Evolutionary conservation across 2,888 invertebrate genomes (phyloP), one percentile per base, ranked within the genome.

Genomic region (Diarsia brunnea): DNA sequence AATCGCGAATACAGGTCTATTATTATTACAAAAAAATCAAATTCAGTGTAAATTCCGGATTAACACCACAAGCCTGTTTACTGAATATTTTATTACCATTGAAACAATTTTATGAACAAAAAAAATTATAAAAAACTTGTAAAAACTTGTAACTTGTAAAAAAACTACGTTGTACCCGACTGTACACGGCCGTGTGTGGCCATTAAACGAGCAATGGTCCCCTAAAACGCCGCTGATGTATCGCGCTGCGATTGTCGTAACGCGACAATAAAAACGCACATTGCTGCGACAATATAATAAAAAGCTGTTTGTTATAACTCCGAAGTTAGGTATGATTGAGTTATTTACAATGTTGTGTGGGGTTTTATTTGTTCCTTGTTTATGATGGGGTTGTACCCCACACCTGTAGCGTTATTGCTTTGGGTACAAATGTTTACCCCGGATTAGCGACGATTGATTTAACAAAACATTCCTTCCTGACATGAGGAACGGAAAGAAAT

Each of bases 181-280:
- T 82, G 84, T 88, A 87, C 87, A 83, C 87, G 85, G 84, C 85
- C 84, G 85, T 87, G 88, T 89, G 89, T 84, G 90, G 91, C 89
- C 90, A 90, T 92, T 90, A 92, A 92, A 90, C 89, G 89, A 90
- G 90, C 87, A 89, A 91, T 90, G 77, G 76, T 70, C 76, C 78
- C 74, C 85, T 90, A 90, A 92, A 92, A 80, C 69, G 74, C 61
- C 47, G 69, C 75, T 79, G 81, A 88, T 85, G 79, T 77, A 84
- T 80, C 80, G 58, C 78, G 31, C 55, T 51, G 77, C 77, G 85
- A 78, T 80, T 84, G 75, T 76, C 75, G 70, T 58, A 72, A 77
- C 75, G 53, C 70, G 73, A 71, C 70, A 81, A 76, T 89, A 87
- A 89, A 87, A 89, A 88, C 82, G 78, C 79, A 76, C 55, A 67